Evolutionary conservation across 1,140 invertebrate species (phyloP).

Genomic region (Varroa destructor): DNA sequence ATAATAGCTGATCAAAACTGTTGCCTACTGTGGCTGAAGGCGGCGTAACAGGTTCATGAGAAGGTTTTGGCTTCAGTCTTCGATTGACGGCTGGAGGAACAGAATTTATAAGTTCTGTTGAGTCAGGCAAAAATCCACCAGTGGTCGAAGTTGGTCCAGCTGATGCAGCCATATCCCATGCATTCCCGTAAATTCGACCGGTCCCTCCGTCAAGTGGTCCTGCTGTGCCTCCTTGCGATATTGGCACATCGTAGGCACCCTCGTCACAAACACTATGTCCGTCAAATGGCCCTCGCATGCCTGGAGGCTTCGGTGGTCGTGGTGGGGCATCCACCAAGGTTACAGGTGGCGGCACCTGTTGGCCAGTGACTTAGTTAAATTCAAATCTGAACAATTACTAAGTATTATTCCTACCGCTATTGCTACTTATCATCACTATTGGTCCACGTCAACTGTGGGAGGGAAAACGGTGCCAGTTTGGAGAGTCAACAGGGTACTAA

Average conservation of each 20-base stretch:
- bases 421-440: no score
- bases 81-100: conserved; percentile 59
- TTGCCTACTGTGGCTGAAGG: background rate
- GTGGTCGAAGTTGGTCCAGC: no score
- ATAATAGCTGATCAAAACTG: no score
- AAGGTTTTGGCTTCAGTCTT: conserved; percentile 56
- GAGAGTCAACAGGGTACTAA: no score
- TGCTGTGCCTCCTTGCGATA: background rate
- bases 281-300: background rate
- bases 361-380: no score
- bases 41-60: conserved; percentile 13
- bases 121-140: background rate
- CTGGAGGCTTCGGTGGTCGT: conserved; percentile 8
- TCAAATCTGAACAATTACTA: no score
- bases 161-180: background rate
- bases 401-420: no score
- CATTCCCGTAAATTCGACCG: conserved; percentile 20
- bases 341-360: conserved; percentile 6
- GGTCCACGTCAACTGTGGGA: no score
- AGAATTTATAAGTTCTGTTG: conserved; percentile 33
- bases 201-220: background rate
- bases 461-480: no score
- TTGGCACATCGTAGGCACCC: conserved; percentile 7
- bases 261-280: conserved; percentile 6
- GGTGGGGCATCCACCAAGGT: conserved; percentile 1